A percentile compares a stretch with the other conserved stretches of the same genome.
Conservation (phyloP, 1,140 invertebrate species). For the Zaprionus taronus region DNA sequence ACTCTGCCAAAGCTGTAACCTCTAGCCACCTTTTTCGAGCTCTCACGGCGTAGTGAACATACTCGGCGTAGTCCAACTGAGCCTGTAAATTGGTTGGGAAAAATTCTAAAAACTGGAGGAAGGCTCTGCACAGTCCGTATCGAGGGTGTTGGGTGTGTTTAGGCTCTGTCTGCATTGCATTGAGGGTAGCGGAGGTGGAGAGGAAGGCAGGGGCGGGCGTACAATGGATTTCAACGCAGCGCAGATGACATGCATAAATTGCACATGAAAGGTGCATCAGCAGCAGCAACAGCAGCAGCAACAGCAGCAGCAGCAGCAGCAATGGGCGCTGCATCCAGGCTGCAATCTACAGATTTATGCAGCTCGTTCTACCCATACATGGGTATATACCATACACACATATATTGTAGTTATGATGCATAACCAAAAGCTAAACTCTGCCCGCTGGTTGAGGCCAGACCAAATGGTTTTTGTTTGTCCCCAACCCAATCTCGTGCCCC, state of each 20-base stretch:
- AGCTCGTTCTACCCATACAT: slow-evolving; percentile 17
- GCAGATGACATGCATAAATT: slow-evolving; percentile 80
- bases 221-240: slow-evolving; percentile 67
- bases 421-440: slow-evolving; percentile 70
- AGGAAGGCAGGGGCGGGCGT: neutral
- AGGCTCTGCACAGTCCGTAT: slow-evolving; percentile 16
- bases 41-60: slow-evolving; percentile 19
- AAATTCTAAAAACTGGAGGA: slow-evolving; percentile 39
- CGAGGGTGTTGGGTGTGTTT: slow-evolving; percentile 55
- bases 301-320: slow-evolving; percentile 26
- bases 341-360: slow-evolving; percentile 81
- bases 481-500: neutral
- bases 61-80: slow-evolving; percentile 20
- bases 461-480: slow-evolving; percentile 73
- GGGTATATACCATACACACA: slow-evolving; percentile 28
- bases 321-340: slow-evolving; percentile 17
- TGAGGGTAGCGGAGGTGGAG: neutral
- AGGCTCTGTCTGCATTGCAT: slow-evolving; percentile 28
- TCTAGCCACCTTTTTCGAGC: too few relatives aligned
- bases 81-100: slow-evolving; percentile 77
- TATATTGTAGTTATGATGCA: slow-evolving; percentile 74
- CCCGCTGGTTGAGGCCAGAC: slow-evolving; percentile 43
- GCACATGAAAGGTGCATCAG: slow-evolving; percentile 80
- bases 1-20: neutral
- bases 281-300: slow-evolving; percentile 51